Percentiles rank a stretch among this genome's conserved stretches.
phyloP scores from a whole-genome alignment of 2,888 invertebrate genomes.

The Hypselothyrea guttata region DNA sequence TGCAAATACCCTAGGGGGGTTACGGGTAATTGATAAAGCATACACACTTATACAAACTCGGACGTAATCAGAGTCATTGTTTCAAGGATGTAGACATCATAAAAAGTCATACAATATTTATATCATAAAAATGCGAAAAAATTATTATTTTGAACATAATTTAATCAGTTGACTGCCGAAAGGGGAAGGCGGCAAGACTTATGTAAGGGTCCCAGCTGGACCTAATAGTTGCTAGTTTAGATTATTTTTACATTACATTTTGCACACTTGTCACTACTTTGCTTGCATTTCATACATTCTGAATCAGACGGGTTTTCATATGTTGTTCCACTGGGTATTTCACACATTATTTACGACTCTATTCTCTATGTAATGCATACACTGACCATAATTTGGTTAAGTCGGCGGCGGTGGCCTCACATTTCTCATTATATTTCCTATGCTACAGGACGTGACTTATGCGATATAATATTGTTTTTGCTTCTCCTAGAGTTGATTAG shows the following conservation, averaged over 20 bases:
- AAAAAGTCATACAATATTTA: constrained; percentile 64
- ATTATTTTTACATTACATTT: no score
- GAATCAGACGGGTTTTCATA: no score
- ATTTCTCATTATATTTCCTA: constrained; percentile 19
- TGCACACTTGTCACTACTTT: no score
- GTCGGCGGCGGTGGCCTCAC: not conserved
- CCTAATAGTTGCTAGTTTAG: not conserved
- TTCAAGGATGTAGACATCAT: constrained; percentile 63
- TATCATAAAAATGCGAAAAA: constrained; percentile 51
- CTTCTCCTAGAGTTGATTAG: constrained; percentile 13
- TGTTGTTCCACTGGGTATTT: not conserved
- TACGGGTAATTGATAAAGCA: constrained; percentile 28
- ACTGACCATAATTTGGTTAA: not conserved
- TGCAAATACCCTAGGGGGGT: constrained; percentile 35
- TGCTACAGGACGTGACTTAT: constrained; percentile 70
- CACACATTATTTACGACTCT: constrained; percentile 1
- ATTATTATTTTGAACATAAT: constrained; percentile 62
- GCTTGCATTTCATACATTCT: no score
- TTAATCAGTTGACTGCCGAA: constrained; percentile 48
- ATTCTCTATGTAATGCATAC: constrained; percentile 12
- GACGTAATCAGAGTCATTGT: constrained; percentile 33
- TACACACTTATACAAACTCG: not conserved
- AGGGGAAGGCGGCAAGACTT: not conserved
- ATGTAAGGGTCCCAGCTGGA: not conserved
- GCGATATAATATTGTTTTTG: constrained; percentile 21